Base-by-base conservation (phyloP, 2,888 invertebrate species). In the Acleris sparsana region DNA sequence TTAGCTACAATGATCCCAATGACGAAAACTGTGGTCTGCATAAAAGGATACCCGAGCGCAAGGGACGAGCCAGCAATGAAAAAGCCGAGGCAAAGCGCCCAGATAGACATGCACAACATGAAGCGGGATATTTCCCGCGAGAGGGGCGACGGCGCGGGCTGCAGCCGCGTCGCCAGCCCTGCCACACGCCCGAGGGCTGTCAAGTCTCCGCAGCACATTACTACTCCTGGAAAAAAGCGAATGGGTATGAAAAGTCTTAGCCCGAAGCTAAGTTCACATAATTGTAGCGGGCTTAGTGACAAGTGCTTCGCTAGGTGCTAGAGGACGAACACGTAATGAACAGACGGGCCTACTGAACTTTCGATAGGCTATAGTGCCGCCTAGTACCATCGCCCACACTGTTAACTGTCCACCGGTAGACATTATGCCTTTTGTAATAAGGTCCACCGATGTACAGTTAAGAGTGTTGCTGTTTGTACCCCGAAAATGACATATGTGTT, bases 1-100 rank as follows among this genome's bases (percentile, higher is more conserved):
- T 99, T 99, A 69, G 99, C 99, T 62, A 99, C 99, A 89, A 99
- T 98, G 85, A 99, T 99, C 75, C 94, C 94, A 87, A 99, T 99
- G 72, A 99, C 94, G 94, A 99, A 99, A 87, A 99, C 97, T 70
- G 98, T 98, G 75, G 99, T 99, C 88, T 99, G 99, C 82, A 99
- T 94, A 96, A 99, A 99, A 83, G 98, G 97, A 89, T 99, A 99
- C 74, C 98, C 99, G 70, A 99, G 94, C 76, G 96, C 94, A 85
- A 99, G 96, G 64, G 99, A 97, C 78, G 99, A 97, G 59, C 96
- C 86, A 93, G 99, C 99, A 94, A 99, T 99, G 60, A 98, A 96
- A 16, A 99, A 94, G 67, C 98, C 98, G 70, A 98, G 94, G 83
- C 96, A 95, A 61, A 98, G 95, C 70, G 98, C 97, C 82, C 97